phyloP scores from a whole-genome alignment of 2,113 vertebrate species.

The Plecotus auritus region DNA sequence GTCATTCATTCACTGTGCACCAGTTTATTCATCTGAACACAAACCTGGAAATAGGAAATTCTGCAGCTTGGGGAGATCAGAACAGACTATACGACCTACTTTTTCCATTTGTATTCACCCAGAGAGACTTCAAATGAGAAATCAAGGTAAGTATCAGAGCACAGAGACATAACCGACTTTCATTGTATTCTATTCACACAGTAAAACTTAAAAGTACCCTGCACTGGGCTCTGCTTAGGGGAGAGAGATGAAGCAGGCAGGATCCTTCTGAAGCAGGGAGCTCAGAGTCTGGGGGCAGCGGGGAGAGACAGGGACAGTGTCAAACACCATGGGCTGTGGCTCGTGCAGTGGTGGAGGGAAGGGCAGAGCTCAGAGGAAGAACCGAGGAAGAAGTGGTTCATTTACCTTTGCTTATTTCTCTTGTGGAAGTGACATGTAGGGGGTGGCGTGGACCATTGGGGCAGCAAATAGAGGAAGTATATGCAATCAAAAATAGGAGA shows the following conservation, averaged over 20 bases:
- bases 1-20: background rate
- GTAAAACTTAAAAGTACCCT: background rate
- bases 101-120: background rate
- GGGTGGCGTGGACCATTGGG: slow-evolving; percentile 43
- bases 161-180: background rate
- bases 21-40: background rate
- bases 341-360: background rate
- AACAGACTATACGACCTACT: background rate
- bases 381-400: slow-evolving; percentile 60
- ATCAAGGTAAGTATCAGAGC: background rate
- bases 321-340: background rate
- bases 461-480: slow-evolving; percentile 72
- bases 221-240: background rate
- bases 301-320: background rate
- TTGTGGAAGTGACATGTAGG: slow-evolving; percentile 63
- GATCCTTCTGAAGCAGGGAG: background rate
- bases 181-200: background rate
- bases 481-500: slow-evolving; percentile 70
- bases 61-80: background rate
- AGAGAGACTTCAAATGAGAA: background rate
- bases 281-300: background rate
- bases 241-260: background rate
- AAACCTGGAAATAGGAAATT: background rate
- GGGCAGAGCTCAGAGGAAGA: background rate
- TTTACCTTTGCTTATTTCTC: slow-evolving; percentile 66